These are phyloP conservation scores for Bubalus kerabau DNA, from an alignment of 2,113 vertebrate genomes.

Conservation along the genomic window DNA sequence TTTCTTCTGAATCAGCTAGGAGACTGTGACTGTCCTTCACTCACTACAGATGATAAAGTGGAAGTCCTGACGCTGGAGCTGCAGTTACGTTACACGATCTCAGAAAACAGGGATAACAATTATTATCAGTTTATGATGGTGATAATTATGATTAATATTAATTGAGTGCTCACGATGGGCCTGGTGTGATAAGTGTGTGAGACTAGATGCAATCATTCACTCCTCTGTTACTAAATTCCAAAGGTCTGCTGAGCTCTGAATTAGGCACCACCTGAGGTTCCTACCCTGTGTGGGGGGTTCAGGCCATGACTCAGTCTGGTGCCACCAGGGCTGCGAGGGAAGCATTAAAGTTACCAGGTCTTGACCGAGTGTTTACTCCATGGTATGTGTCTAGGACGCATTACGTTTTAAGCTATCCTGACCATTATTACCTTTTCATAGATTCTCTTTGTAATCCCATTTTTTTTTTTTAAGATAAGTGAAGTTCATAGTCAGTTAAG, in stretches of 20 bases:
- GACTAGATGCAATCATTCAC: not conserved
- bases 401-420: not conserved
- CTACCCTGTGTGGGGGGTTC: not conserved
- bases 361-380: not conserved
- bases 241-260: not conserved
- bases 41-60: not conserved
- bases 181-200: not conserved
- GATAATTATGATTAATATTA: not conserved
- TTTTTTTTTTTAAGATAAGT: not conserved
- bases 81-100: not conserved
- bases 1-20: not conserved
- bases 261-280: accelerated
- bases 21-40: not conserved
- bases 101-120: not conserved
- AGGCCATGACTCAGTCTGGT: not conserved
- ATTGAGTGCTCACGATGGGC: not conserved
- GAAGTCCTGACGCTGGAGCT: not conserved
- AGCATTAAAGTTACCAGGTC: accelerated
- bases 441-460: not conserved
- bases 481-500: not conserved
- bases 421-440: not conserved
- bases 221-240: not conserved
- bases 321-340: not conserved
- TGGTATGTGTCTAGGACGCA: accelerated
- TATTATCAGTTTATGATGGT: not conserved